A percentile compares a stretch with the other conserved stretches of the same genome.
Conservation (phyloP, 2,113 vertebrate species). For the Limnothrissa miodon region DNA sequence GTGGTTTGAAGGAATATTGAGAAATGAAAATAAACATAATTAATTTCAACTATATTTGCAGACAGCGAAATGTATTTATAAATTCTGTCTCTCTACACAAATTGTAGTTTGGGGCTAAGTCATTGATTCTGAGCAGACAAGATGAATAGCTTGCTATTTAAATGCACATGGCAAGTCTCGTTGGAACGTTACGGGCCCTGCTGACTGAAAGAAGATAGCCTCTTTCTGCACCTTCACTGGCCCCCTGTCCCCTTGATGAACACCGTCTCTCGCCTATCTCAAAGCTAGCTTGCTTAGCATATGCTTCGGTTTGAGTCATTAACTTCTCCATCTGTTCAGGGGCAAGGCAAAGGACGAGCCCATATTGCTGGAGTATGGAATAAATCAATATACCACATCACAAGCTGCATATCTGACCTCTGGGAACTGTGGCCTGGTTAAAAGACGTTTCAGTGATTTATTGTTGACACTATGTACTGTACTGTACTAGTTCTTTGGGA, state of each 20-base stretch:
- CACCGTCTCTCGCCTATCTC: conserved; percentile 24
- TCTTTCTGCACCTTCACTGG: conserved; percentile 33
- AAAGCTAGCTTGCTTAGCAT: conserved; percentile 47
- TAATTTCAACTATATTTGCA: neutral
- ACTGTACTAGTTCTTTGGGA: conserved; percentile 8
- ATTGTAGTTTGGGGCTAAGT: neutral
- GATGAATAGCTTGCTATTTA: conserved; percentile 56
- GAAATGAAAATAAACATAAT: neutral
- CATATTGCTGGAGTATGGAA: conserved; percentile 25
- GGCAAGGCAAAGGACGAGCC: conserved; percentile 13
- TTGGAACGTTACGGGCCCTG: conserved; percentile 37
- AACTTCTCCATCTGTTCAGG: conserved; percentile 37
- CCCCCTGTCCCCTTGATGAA: conserved; percentile 49
- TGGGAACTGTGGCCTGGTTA: conserved; percentile 30
- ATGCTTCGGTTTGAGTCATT: conserved; percentile 41
- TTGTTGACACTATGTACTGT: conserved; percentile 16
- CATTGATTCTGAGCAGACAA: conserved; percentile 28
- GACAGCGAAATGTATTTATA: neutral
- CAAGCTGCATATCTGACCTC: conserved; percentile 33
- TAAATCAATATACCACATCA: conserved; percentile 30
- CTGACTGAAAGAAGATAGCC: conserved; percentile 41
- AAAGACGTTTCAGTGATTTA: conserved; percentile 34
- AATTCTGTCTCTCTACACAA: neutral
- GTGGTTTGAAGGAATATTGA: too few species aligned
- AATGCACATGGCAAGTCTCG: conserved; percentile 43